phyloP scores from a whole-genome alignment of 2,797 vertebrate species.

The Myotis pilosus region DNA sequence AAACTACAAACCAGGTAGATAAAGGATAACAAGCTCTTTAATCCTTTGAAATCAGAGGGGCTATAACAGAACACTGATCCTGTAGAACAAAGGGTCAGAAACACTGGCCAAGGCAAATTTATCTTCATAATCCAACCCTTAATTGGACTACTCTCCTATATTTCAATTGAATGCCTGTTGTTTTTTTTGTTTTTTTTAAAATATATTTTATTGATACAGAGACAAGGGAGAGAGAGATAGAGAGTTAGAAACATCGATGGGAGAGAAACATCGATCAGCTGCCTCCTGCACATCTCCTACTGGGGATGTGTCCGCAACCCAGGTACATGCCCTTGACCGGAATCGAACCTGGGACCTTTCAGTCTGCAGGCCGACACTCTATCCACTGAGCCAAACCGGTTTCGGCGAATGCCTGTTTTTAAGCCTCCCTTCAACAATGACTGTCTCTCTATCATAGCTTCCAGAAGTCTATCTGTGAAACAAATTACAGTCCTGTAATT shows the following conservation, averaged over 20 bases:
- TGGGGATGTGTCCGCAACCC: too few relatives aligned
- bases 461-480: not conserved
- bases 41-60: not conserved
- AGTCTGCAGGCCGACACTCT: too few relatives aligned
- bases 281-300: too few relatives aligned
- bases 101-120: not conserved
- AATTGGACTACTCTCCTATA: not conserved
- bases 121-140: not conserved
- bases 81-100: not conserved
- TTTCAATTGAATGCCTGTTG: not conserved
- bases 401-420: not conserved
- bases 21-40: not conserved
- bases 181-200: too few relatives aligned
- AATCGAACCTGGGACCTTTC: too few relatives aligned
- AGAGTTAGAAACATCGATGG: too few relatives aligned
- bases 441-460: not conserved
- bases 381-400: too few relatives aligned
- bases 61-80: not conserved
- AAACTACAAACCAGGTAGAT: not conserved
- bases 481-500: not conserved
- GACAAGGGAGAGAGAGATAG: too few relatives aligned
- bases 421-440: not conserved
- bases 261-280: too few relatives aligned
- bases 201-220: too few relatives aligned
- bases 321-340: too few relatives aligned